phyloP scores from a whole-genome alignment of 2,797 vertebrate species.

The Coendou prehensilis region DNA sequence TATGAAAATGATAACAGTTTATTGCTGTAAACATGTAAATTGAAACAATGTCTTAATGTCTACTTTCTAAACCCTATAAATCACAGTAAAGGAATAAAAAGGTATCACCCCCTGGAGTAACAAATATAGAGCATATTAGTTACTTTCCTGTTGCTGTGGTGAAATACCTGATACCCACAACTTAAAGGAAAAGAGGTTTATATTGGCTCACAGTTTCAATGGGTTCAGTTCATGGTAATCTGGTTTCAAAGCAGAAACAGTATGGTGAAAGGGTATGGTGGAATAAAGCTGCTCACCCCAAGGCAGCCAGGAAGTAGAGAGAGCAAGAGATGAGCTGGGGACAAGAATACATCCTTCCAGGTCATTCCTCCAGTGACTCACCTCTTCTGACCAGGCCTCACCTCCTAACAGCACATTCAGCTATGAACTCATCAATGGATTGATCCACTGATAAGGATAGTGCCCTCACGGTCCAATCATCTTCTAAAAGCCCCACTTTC shows the following conservation, averaged over 20 bases:
- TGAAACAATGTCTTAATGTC: not conserved
- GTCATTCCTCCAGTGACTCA: not conserved
- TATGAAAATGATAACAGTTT: not conserved
- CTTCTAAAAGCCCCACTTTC: not conserved
- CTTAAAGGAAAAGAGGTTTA: not conserved
- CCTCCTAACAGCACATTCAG: not conserved
- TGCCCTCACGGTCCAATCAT: not conserved
- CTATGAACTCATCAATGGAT: not conserved
- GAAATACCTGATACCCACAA: not conserved
- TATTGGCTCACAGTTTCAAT: not conserved
- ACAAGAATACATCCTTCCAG: not conserved
- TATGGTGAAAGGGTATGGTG: not conserved
- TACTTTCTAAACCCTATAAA: conserved; percentile 46
- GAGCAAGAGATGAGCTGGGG: not conserved
- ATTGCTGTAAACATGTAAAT: conserved; percentile 1
- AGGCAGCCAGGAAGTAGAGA: not conserved
- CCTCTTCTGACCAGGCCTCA: not conserved
- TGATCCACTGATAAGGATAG: not conserved
- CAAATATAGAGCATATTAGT: not conserved
- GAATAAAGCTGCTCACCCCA: not conserved
- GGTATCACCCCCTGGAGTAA: not conserved
- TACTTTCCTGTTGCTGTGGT: not conserved
- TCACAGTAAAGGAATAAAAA: conserved; percentile 5
- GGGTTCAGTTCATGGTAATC: not conserved
- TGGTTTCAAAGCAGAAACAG: not conserved